Evolutionary conservation across 2,888 invertebrate genomes (phyloP).

Genomic region (Eueremaeus valkanovi): DNA sequence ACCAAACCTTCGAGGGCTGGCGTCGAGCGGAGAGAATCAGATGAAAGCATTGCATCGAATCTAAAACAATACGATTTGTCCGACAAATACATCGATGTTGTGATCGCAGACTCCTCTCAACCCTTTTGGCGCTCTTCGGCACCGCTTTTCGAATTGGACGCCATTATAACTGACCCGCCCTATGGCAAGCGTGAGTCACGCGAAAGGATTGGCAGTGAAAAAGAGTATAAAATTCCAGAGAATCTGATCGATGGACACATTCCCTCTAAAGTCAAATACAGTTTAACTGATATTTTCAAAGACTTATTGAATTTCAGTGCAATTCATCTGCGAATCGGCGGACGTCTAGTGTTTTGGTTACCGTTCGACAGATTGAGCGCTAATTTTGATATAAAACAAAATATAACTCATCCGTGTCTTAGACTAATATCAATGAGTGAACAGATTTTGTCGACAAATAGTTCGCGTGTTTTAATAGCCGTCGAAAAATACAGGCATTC

Average conservation of each 20-base stretch:
- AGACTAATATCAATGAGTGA: constrained; percentile 76
- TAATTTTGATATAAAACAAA: constrained; percentile 24
- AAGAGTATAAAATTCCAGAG: constrained; percentile 61
- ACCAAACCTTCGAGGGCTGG: constrained; percentile 55
- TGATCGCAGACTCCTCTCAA: constrained; percentile 86
- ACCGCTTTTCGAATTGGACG: constrained; percentile 66
- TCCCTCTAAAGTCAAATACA: constrained; percentile 69
- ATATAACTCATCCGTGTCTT: constrained; percentile 70
- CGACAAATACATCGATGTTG: constrained; percentile 73
- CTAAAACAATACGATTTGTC: constrained; percentile 79
- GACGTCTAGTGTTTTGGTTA: constrained; percentile 90
- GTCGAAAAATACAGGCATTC: constrained; percentile 63
- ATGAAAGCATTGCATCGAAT: constrained; percentile 83
- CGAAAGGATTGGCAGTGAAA: constrained; percentile 67
- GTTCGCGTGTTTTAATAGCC: constrained; percentile 77
- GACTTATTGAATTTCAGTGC: constrained; percentile 83
- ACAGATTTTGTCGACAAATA: constrained; percentile 74
- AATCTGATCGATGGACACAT: constrained; percentile 57
- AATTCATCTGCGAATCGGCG: constrained; percentile 66
- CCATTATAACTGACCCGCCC: constrained; percentile 95
- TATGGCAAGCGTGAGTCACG: constrained; percentile 95
- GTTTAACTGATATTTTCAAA: constrained; percentile 70
- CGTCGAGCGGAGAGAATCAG: constrained; percentile 58
- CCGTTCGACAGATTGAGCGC: constrained; percentile 73
- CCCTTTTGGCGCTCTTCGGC: constrained; percentile 66